Conservation (phyloP, 2,113 vertebrate species). For the Tursiops truncatus region DNA sequence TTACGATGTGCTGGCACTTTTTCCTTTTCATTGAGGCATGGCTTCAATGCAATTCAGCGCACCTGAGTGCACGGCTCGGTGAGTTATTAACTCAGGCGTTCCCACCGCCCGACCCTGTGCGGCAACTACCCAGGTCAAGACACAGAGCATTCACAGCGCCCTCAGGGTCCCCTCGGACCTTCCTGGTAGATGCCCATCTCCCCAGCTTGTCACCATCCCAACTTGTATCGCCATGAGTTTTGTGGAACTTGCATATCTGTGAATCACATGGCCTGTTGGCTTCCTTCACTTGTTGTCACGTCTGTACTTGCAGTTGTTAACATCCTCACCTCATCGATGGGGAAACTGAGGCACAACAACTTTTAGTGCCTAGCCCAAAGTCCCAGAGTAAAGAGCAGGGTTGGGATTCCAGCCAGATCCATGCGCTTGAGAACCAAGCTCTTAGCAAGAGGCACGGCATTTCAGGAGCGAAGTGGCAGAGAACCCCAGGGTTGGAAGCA, state of each 20-base stretch:
- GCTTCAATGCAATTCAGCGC: neutral
- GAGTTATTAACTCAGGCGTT: rapidly evolving
- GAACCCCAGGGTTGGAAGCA: too few relatives aligned
- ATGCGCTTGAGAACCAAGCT: neutral
- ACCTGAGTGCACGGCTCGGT: rapidly evolving
- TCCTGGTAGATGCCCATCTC: rapidly evolving
- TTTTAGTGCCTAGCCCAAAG: neutral
- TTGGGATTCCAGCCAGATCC: neutral
- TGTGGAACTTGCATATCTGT: rapidly evolving
- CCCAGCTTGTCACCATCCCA: rapidly evolving
- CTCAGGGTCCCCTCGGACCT: rapidly evolving
- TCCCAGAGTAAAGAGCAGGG: too few relatives aligned
- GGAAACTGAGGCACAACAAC: neutral
- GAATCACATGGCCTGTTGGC: neutral
- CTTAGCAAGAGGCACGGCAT: neutral
- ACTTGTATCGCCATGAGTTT: neutral
- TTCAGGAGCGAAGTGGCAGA: neutral
- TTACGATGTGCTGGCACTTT: rapidly evolving
- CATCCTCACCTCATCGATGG: rapidly evolving
- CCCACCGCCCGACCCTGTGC: neutral
- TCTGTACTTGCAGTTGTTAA: rapidly evolving
- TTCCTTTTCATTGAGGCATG: neutral
- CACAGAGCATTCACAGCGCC: rapidly evolving
- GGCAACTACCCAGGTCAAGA: neutral
- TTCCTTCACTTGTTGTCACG: rapidly evolving